Conservation (phyloP, 1,140 invertebrate genomes). For the Thalassaphorura encarpata region DNA sequence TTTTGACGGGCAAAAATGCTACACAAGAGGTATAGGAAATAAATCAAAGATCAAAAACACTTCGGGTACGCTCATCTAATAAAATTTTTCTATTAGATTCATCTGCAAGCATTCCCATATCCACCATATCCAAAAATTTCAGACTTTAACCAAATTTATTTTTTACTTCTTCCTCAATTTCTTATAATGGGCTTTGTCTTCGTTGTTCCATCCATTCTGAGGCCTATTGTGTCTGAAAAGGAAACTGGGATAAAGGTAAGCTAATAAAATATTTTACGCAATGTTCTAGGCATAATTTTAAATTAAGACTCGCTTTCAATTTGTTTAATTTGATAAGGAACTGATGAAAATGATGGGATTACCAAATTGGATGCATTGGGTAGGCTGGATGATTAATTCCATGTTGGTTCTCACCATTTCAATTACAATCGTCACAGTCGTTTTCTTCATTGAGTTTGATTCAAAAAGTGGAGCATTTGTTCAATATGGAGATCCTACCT, state of each 20-base stretch:
- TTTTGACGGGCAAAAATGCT: neutral
- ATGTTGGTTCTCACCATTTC: constrained; percentile 14
- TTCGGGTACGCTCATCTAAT: neutral
- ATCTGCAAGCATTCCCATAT: constrained; percentile 24
- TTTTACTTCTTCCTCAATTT: constrained; percentile 16
- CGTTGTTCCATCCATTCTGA: constrained; percentile 27
- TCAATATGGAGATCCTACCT: constrained; percentile 7
- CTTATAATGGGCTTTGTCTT: constrained; percentile 27
- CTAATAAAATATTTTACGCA: too few species aligned
- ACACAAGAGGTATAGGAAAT: constrained; percentile 8
- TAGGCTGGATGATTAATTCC: constrained; percentile 26
- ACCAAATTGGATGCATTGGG: constrained; percentile 18
- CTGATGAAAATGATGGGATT: constrained; percentile 26
- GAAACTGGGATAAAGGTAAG: constrained; percentile 30
- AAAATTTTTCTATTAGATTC: constrained; percentile 10
- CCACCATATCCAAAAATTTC: constrained; percentile 17
- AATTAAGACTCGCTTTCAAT: too few species aligned
- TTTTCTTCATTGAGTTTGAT: constrained; percentile 17
- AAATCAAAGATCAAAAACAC: neutral
- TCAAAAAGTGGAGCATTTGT: constrained; percentile 15
- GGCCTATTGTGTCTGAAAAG: constrained; percentile 25
- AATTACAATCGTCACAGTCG: constrained; percentile 11
- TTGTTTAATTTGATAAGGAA: too few species aligned
- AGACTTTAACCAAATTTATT: constrained; percentile 17
- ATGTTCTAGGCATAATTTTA: too few species aligned